phyloP scores from a whole-genome alignment of 2,113 vertebrate species.

The Aramus guarauna region DNA sequence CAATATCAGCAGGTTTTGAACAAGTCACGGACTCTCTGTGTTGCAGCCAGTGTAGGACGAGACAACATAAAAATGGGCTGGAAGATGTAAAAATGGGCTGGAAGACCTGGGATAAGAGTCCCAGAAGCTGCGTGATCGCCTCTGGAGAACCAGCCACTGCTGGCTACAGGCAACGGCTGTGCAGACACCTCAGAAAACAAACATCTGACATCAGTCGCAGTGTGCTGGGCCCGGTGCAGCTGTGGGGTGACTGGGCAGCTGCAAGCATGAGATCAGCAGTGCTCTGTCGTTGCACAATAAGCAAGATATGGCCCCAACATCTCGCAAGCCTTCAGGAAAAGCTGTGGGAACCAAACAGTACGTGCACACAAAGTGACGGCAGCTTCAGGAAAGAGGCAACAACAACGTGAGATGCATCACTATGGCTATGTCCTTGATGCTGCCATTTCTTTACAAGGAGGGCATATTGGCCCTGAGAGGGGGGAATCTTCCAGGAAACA shows the following conservation, averaged over 20 bases:
- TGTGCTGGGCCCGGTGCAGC: neutral
- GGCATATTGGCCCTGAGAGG: neutral
- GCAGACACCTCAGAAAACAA: neutral
- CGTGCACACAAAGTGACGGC: neutral
- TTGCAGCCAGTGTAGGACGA: neutral
- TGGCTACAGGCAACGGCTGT: neutral
- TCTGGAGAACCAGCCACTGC: neutral
- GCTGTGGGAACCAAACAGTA: neutral
- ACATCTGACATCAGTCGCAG: fast-evolving
- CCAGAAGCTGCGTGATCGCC: fast-evolving
- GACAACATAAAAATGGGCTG: neutral
- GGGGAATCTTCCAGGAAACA: neutral
- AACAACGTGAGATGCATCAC: neutral
- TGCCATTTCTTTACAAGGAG: neutral
- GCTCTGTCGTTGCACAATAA: neutral
- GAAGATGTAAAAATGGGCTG: neutral
- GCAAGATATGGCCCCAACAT: neutral
- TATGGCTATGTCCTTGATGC: neutral
- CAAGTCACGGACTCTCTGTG: neutral
- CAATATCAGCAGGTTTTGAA: neutral
- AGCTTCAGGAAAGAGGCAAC: neutral
- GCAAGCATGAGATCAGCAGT: neutral
- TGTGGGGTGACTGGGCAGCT: fast-evolving
- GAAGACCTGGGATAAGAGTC: neutral
- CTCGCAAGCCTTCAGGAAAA: neutral